A percentile compares a stretch with the other conserved stretches of the same genome.
These are phyloP conservation scores for Cordylochernes scorpioides DNA, from an alignment of 2,888 invertebrate genomes.

Conservation along the genomic window DNA sequence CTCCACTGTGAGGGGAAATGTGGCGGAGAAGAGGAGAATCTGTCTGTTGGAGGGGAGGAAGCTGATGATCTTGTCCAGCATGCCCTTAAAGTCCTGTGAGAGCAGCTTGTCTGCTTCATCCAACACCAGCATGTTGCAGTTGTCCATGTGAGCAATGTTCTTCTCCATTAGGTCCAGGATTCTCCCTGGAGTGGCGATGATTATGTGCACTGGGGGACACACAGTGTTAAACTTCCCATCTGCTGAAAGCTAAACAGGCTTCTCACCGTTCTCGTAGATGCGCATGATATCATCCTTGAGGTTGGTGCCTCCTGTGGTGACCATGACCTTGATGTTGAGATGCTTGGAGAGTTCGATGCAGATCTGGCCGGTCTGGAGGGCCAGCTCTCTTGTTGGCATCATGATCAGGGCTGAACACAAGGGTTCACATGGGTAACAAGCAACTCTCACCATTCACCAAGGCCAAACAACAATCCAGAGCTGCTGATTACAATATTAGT, in stretches of 20 bases:
- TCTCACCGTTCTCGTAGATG: slow-evolving; percentile 78
- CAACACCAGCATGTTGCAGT: slow-evolving; percentile 83
- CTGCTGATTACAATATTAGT: slow-evolving; percentile 1
- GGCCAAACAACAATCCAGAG: not conserved
- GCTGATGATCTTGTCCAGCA: slow-evolving; percentile 88
- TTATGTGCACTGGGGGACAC: slow-evolving; percentile 50
- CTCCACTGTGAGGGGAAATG: slow-evolving; percentile 92
- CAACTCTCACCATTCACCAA: not conserved
- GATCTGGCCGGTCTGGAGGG: slow-evolving; percentile 96
- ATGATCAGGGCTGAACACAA: slow-evolving; percentile 50
- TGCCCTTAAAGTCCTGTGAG: slow-evolving; percentile 95
- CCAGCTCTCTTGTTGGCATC: slow-evolving; percentile 93
- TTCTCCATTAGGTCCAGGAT: slow-evolving; percentile 99
- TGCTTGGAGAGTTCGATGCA: slow-evolving; percentile 96
- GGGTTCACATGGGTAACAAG: slow-evolving; percentile 1
- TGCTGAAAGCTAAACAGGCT: too few relatives aligned
- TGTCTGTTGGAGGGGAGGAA: slow-evolving; percentile 78
- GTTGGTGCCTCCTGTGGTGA: slow-evolving; percentile 89
- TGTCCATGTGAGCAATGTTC: slow-evolving; percentile 68
- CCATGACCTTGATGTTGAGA: slow-evolving; percentile 90
- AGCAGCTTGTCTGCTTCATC: slow-evolving; percentile 95
- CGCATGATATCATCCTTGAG: slow-evolving; percentile 93
- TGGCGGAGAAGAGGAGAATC: slow-evolving; percentile 92
- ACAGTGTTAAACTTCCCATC: not conserved
- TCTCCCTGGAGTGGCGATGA: slow-evolving; percentile 95